Base-by-base conservation (phyloP, 2,797 vertebrate genomes). In the Lepilemur septentrionalis region DNA sequence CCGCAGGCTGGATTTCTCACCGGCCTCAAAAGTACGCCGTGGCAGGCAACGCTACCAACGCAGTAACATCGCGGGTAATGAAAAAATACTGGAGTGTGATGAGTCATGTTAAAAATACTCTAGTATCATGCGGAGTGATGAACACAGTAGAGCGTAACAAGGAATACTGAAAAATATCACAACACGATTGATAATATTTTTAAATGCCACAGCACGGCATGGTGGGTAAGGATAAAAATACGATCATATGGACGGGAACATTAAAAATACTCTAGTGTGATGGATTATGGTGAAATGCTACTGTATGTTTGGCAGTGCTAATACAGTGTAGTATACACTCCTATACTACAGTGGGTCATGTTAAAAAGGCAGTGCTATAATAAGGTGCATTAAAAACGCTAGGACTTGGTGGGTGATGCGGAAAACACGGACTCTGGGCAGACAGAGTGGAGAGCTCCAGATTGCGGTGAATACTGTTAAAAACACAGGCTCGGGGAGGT, bases 1-100 rank as follows among this genome's bases (percentile, higher is more conserved):
- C 50, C 4, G 38, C 22, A 4, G 30, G 28, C 52, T 0, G 0
- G 28, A 22, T n/a, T 23, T 38, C 82, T 89, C 35, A 5, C 5
- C 61, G 32, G 41, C 82, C 89, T 82, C 73, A 57, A 57, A 55
- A 25, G 11, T 22, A 57, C 22, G 1, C 22, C 55, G 0, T 25
- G 55, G 86, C 38, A 0, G 2, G 22, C 28, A 69, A 81, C 32
- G 30, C 23, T 61, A 91, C 69, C 28, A 7, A 55, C 11, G 48
- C 4, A 55, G n/a, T 35, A 46, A 72, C 4, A 79, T 23, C 3
- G 11, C 1, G 5, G 32, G 69, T 35, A 91, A 46, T 46, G 57
- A 85, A 82, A 67, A 87, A 65, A 59, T 5, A 12, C 15, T 43
- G 3, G 10, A 41, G 48, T 25, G 12, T 50, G 46, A 57, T 25